Evolutionary conservation across 2,797 vertebrate species (phyloP), one percentile per base, ranked within the genome.

Genomic region (Phataginus tetradactyla): DNA sequence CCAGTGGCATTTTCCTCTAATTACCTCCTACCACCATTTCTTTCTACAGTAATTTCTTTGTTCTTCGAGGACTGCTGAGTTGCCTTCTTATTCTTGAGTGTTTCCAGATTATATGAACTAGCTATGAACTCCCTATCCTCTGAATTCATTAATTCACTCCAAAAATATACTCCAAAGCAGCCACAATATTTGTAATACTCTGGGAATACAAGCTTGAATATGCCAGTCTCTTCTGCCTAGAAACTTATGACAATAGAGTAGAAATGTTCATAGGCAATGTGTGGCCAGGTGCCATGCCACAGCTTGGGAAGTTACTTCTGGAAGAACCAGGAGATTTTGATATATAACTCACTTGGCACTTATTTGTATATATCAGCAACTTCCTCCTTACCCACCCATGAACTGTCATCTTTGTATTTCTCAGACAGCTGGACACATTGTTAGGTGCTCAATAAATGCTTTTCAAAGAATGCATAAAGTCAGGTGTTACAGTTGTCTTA

Each of bases 41-140:
- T 84, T 88, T 87, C 32, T 51, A 12, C 59, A 8, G 20, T 21
- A 66, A 77, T 85, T 55, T 18, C 14, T 93, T 87, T 88, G 13
- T 81, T 77, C 29, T 91, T 93, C 92, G 9, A 42, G 20, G 4
- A 63, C 53, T 96, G 13, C 29, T 91, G 71, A 75, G 23, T 92
- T 96, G n/a, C 25, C 69, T 75, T 89, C 11, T 91, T 81, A 14
- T 86, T 55, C 14, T 87, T 86, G 57, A 53, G 21, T 81, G 42
- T 85, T 94, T 91, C n/a, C 53, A 88, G 39, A 63, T 90, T 15
- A 72, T 17, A 55, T 57, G 42, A 94, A 51, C 29, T 81, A 32
- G 86, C 93, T 63, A 37, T 89, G 63, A 64, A 37, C 45, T 95
- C 42, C 91, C 63, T 91, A 13, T 93, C 42, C n/a, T 90, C 34